A percentile compares a stretch with the other conserved stretches of the same genome.
Evolutionary conservation across 2,888 invertebrate genomes (phyloP).

Genomic region (Mythimna ferrago): DNA sequence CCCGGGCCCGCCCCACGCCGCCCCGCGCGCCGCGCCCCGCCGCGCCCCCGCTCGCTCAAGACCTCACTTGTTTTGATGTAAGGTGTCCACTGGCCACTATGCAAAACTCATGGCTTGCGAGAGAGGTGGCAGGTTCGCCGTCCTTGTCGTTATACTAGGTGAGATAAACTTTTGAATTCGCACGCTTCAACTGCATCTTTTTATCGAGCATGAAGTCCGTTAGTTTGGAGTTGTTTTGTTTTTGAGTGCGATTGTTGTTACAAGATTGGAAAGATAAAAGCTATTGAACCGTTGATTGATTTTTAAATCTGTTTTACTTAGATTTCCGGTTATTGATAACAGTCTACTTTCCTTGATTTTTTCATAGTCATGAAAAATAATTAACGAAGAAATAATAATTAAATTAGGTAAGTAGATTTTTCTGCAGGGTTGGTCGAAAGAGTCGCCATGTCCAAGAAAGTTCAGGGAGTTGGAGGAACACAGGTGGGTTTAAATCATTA

Average conservation of each 20-base stretch:
- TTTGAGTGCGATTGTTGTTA: slow-evolving; percentile 16
- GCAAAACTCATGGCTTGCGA: slow-evolving; percentile 80
- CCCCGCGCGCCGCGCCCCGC: slow-evolving; percentile 61
- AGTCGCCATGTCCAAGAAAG: too few relatives aligned
- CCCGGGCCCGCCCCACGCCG: slow-evolving; percentile 84
- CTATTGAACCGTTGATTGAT: background rate
- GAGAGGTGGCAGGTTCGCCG: slow-evolving; percentile 74
- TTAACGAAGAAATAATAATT: background rate
- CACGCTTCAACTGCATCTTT: slow-evolving; percentile 65
- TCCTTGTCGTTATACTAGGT: slow-evolving; percentile 72
- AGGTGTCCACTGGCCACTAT: slow-evolving; percentile 86
- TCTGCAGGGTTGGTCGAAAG: background rate
- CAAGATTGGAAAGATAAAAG: background rate
- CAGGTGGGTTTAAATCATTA: too few relatives aligned
- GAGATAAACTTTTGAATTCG: slow-evolving; percentile 72
- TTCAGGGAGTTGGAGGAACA: too few relatives aligned
- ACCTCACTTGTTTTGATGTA: slow-evolving; percentile 89
- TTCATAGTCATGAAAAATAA: background rate
- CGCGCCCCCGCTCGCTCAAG: slow-evolving; percentile 69
- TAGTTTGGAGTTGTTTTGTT: slow-evolving; percentile 50
- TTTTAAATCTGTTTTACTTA: background rate
- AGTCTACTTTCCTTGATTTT: background rate
- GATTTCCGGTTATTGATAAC: background rate
- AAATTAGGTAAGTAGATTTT: background rate
- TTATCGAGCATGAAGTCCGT: slow-evolving; percentile 51